phyloP scores from a whole-genome alignment of 2,797 vertebrate species.

The Chelon labrosus region DNA sequence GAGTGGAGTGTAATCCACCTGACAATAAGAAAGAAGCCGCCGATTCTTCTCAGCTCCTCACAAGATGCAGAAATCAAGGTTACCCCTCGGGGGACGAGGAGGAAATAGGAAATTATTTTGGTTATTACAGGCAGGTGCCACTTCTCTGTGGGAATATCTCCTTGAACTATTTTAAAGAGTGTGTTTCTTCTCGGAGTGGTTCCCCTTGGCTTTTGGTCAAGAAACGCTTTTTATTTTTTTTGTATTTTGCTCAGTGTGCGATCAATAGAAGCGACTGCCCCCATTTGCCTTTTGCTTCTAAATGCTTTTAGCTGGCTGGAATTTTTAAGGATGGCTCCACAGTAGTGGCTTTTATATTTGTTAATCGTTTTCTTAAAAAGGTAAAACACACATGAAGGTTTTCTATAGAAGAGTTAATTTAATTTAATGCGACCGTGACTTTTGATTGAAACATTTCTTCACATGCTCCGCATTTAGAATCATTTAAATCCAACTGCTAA shows the following conservation, averaged over 20 bases:
- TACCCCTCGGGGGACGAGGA: conserved; percentile 38
- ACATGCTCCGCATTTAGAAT: too few relatives aligned
- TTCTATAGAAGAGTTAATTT: too few relatives aligned
- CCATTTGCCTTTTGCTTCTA: background rate
- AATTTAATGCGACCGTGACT: too few relatives aligned
- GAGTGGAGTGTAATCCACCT: conserved; percentile 37
- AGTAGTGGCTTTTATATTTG: background rate
- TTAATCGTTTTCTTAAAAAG: background rate
- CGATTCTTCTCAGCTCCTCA: conserved; percentile 49
- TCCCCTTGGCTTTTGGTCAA: conserved; percentile 32
- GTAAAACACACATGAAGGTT: background rate
- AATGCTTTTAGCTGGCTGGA: background rate
- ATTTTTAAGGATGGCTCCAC: background rate
- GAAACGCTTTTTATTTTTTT: conserved; percentile 1
- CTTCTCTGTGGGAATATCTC: conserved; percentile 60
- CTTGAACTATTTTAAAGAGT: conserved; percentile 57
- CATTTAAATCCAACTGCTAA: too few relatives aligned
- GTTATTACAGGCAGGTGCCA: conserved; percentile 59
- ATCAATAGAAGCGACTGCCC: conserved; percentile 1
- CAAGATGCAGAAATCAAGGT: conserved; percentile 70
- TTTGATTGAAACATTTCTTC: too few relatives aligned
- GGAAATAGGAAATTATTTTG: conserved; percentile 67
- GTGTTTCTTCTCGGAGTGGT: conserved; percentile 12
- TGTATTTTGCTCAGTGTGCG: conserved; percentile 5
- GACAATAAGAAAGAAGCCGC: conserved; percentile 37